Conservation (phyloP, 2,113 vertebrate genomes). For the Protobothrops mucrosquamatus region DNA sequence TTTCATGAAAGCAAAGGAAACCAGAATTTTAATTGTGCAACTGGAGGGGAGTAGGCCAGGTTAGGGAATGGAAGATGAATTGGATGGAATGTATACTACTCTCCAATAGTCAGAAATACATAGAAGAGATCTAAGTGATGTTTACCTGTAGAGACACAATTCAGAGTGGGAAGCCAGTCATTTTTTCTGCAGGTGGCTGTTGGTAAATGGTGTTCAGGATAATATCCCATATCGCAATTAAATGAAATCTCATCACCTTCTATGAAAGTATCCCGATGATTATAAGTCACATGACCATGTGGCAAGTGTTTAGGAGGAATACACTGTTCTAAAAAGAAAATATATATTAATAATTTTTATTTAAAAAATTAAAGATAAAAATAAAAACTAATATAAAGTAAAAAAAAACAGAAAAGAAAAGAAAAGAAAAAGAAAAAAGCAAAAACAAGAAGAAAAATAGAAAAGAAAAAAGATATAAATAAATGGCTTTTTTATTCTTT, state of each 20-base stretch:
- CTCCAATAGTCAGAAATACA: neutral
- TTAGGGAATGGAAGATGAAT: neutral
- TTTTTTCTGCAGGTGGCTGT: neutral
- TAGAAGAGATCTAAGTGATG: neutral
- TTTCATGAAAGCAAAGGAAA: neutral
- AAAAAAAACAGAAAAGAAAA: no score
- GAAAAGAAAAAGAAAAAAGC: neutral
- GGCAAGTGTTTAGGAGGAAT: neutral
- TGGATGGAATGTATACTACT: neutral
- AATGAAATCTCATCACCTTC: neutral
- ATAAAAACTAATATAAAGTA: neutral
- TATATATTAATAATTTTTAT: neutral
- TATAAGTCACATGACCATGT: neutral
- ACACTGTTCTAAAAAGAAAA: constrained; percentile 6
- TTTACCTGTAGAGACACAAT: neutral
- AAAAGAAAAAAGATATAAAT: neutral
- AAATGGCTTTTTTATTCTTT: no score
- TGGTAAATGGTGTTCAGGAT: neutral
- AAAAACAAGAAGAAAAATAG: no score
- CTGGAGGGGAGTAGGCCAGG: neutral
- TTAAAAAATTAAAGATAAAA: neutral
- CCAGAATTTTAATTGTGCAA: neutral
- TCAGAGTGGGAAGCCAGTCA: neutral
- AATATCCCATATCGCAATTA: constrained; percentile 3
- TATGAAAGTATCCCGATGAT: neutral